These are phyloP conservation scores for Sphaeridia pumilis DNA, from an alignment of 2,888 invertebrate genomes.

Conservation along the genomic window DNA sequence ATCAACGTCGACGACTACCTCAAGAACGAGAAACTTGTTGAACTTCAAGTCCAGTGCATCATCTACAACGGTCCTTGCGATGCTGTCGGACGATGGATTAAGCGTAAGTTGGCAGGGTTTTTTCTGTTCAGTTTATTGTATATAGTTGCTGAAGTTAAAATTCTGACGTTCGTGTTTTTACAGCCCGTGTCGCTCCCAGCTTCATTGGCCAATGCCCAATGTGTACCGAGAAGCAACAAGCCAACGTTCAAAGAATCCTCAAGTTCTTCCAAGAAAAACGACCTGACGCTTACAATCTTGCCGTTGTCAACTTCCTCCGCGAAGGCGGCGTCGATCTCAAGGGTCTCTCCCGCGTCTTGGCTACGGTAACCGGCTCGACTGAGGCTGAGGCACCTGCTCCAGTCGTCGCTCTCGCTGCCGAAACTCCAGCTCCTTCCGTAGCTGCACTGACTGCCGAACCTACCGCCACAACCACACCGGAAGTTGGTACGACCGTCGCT, in stretches of 20 bases:
- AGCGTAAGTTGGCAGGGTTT: slow-evolving; percentile 1
- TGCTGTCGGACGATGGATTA: slow-evolving; percentile 8
- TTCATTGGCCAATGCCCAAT: slow-evolving; percentile 11
- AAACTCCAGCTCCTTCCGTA: not conserved
- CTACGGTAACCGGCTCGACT: not conserved
- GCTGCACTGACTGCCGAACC: not conserved
- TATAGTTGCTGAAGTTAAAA: not conserved
- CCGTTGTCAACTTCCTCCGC: slow-evolving; percentile 1
- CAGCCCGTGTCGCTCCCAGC: slow-evolving; percentile 6
- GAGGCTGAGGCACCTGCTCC: not conserved
- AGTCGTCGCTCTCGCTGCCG: not conserved
- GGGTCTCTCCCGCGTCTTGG: not conserved
- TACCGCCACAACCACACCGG: not conserved
- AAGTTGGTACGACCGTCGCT: not conserved
- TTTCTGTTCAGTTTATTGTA: not conserved
- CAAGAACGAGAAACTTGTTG: slow-evolving; percentile 6
- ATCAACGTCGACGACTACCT: slow-evolving; percentile 10
- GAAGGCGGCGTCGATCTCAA: not conserved
- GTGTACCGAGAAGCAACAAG: slow-evolving; percentile 2
- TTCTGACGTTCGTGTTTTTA: too few relatives aligned
- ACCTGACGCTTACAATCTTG: slow-evolving; percentile 4
- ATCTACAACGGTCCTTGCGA: slow-evolving; percentile 14
- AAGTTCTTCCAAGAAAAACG: slow-evolving; percentile 7
- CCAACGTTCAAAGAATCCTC: slow-evolving; percentile 6
- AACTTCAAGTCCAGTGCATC: slow-evolving; percentile 10